phyloP scores from a whole-genome alignment of 2,888 invertebrate species.

The Monopis laevigella region DNA sequence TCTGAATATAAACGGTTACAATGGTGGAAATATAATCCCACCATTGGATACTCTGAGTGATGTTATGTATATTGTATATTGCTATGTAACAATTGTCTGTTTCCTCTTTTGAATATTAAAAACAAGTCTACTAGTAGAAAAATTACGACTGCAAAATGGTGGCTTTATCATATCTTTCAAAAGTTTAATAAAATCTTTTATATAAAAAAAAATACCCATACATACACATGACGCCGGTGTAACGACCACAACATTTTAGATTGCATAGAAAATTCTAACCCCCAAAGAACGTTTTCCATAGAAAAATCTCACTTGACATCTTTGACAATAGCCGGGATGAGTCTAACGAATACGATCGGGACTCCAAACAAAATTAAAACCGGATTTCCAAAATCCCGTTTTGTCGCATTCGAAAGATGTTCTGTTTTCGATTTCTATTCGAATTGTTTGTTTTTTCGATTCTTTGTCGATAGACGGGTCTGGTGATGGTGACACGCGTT shows the following conservation, averaged over 20 bases:
- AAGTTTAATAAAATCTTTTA: too few relatives aligned
- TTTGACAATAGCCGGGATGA: constrained; percentile 37
- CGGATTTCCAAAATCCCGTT: constrained; percentile 67
- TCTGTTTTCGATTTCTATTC: constrained; percentile 65
- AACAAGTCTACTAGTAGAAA: too few relatives aligned
- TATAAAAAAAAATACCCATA: too few relatives aligned
- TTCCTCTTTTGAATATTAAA: too few relatives aligned
- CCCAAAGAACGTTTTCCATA: constrained; percentile 9
- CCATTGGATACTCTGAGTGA: too few relatives aligned
- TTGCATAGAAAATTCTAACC: constrained; percentile 8
- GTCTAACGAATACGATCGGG: constrained; percentile 20
- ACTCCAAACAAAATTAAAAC: constrained; percentile 53
- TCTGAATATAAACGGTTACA: too few relatives aligned
- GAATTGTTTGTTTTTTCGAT: constrained; percentile 59
- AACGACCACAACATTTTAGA: constrained; percentile 13
- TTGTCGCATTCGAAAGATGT: constrained; percentile 53
- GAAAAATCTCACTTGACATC: constrained; percentile 21
- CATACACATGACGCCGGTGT: neutral
- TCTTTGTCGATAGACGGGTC: constrained; percentile 51
- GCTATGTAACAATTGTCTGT: too few relatives aligned
- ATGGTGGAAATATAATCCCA: too few relatives aligned
- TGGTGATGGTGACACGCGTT: constrained; percentile 58
- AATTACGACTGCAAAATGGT: too few relatives aligned
- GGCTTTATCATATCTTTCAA: too few relatives aligned
- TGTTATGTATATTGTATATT: too few relatives aligned